Evolutionary conservation across 2,797 vertebrate genomes (phyloP), one percentile per base, ranked within the genome.

Genomic region (Zonotrichia albicollis): DNA sequence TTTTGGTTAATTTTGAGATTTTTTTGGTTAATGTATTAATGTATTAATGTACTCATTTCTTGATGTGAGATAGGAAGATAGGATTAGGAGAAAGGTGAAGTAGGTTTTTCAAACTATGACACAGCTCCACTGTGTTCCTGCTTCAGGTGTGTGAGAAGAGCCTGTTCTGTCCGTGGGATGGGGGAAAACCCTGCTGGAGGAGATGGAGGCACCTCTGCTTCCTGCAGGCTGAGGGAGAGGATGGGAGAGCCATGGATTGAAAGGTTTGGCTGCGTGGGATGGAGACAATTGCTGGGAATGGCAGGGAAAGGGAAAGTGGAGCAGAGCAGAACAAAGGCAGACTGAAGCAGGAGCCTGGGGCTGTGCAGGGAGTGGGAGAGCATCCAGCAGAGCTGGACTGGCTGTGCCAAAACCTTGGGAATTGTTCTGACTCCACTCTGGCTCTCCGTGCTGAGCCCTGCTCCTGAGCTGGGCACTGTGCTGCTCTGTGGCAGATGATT

Each of bases 111-210:
- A 25, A 57, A 25, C n/a, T 25, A 11, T 34, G 55, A 5, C 55
- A 57, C 22, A 57, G n/a, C 23, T 54, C 22, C 4, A 1, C 51
- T 32, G 9, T 1, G 13, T 10, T 36, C 11, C 30, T 22, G 40
- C 48, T 25, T 7, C 62, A 45, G 46, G 50, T 13, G 42, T 3
- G 14, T 5, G 11, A 68, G 46, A 25, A 30, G 30, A 87, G 25
- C 6, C 13, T 5, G 11, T 32, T 66, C 30, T 13, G 27, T 34
- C 30, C 0, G 0, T 16, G 30, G 45, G 6, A 38, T 0, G 1
- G 20, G 32, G 22, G 9, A 3, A 32, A 34, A 13, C 7, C 16
- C 11, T 8, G 30, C 8, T 8, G 15, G 62, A 22, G 36, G 42
- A 54, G 53, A 26, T 10, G 34, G 34, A 57, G 46, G 22, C 46